phyloP scores from a whole-genome alignment of 2,113 vertebrate genomes.

The Sinocyclocheilus grahami region DNA sequence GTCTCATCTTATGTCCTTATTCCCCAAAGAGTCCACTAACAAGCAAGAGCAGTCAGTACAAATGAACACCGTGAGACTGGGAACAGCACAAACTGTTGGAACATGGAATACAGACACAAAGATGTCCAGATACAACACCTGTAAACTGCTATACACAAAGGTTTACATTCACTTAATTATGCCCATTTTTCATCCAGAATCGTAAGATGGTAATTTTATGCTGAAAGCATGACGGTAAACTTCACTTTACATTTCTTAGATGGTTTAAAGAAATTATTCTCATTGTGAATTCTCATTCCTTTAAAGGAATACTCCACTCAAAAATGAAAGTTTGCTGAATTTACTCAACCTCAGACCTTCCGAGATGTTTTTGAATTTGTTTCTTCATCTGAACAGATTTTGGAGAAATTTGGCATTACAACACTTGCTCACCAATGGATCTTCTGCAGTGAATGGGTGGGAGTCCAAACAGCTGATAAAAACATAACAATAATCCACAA shows the following conservation, averaged over 20 bases:
- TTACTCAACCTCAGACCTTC: background rate
- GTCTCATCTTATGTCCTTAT: background rate
- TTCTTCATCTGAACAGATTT: background rate
- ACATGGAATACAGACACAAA: slow-evolving; percentile 30
- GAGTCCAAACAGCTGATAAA: background rate
- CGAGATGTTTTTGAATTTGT: background rate
- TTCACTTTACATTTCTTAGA: background rate
- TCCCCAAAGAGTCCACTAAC: slow-evolving; percentile 29
- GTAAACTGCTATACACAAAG: slow-evolving; percentile 26
- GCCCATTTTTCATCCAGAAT: slow-evolving; percentile 7
- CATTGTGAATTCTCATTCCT: background rate
- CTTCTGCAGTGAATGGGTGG: background rate
- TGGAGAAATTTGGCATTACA: background rate
- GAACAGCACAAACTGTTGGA: slow-evolving; percentile 32
- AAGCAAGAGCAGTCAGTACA: slow-evolving; percentile 39
- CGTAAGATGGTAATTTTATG: background rate
- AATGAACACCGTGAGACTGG: slow-evolving; percentile 16
- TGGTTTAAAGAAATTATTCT: background rate
- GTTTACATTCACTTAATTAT: slow-evolving; percentile 30
- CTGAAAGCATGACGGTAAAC: background rate
- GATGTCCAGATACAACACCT: background rate
- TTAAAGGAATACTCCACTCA: background rate
- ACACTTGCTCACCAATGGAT: background rate
- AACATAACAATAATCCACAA: background rate
- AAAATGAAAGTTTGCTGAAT: background rate